These are phyloP conservation scores for Chanos chanos DNA, from an alignment of 2,797 vertebrate genomes.

Conservation along the genomic window DNA sequence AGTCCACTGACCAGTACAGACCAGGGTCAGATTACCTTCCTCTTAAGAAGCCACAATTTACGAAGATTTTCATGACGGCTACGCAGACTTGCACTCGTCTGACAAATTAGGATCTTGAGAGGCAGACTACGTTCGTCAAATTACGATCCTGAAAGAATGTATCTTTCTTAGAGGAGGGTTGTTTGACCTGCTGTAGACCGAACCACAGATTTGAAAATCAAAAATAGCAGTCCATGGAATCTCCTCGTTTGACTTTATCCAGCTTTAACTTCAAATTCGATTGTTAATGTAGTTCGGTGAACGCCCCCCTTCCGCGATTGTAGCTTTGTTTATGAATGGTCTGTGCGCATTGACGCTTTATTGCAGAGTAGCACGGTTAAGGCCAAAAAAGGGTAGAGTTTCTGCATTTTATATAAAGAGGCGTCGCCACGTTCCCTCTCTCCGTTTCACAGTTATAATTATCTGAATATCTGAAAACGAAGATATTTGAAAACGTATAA, in stretches of 20 bases:
- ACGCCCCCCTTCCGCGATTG: conserved; percentile 48
- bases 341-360: conserved; percentile 58
- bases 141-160: no score
- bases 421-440: conserved; percentile 7
- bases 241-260: no score
- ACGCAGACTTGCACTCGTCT: no score
- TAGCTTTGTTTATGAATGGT: conserved; percentile 52
- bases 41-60: no score
- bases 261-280: conserved; percentile 39
- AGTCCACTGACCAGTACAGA: no score
- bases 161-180: no score
- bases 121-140: no score
- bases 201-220: no score
- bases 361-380: conserved; percentile 63
- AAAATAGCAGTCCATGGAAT: no score
- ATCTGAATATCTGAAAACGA: conserved; percentile 18
- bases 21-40: no score
- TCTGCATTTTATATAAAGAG: conserved; percentile 24
- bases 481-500: conserved; percentile 10
- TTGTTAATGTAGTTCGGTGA: conserved; percentile 40
- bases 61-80: no score
- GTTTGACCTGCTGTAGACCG: neutral
- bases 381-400: conserved; percentile 45
- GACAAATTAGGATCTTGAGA: no score
- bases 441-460: conserved; percentile 6